Evolutionary conservation across 1,140 invertebrate genomes (phyloP), one percentile per base, ranked within the genome.

Genomic region (Rhagoletis zephyria): DNA sequence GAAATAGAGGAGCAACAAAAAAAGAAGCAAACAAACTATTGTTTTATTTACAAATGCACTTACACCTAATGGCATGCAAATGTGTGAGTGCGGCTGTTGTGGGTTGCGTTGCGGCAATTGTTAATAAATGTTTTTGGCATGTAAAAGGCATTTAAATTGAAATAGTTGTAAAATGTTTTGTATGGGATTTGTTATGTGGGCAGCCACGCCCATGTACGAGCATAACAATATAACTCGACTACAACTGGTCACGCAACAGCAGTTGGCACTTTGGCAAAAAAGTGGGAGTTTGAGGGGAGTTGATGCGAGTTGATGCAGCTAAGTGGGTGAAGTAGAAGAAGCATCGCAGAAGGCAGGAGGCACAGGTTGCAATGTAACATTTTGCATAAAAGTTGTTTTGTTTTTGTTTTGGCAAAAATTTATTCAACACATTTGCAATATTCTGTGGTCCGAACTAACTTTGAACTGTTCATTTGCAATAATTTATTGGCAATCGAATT

Each of bases 41-140:
- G 67, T 74, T 74, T 74, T 74, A 74, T 14, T 74, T 74, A 48
- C 10, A 48, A 74, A 74, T 74, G 67, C 67, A 16, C 67, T 74
- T 42, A 74, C 30, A 30, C 67, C 67, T 16, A 74, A 16, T 74
- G 67, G 16, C 30, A 14, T 81, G 7, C 42, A 51, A 48, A 7
- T 30, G 3, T 81, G 45, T 59, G 19, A 6, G 5, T 81, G n/a
- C 42, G 65, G 30, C 1, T 30, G 0, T 19, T 81, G 14, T 81
- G 74, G 16, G 30, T 56, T 81, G 45, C 74, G 19, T 81, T 81
- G 74, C 19, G 74, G 74, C 74, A 81, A 81, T 81, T 56, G 74
- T 81, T 81, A 81, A 81, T 81, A 81, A 81, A 81, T 81, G 74
- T 81, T 81, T 81, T 81, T 81, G 74, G 74, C 74, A 81, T 81